phyloP scores from a whole-genome alignment of 2,113 vertebrate genomes.

The Donacobius atricapilla region DNA sequence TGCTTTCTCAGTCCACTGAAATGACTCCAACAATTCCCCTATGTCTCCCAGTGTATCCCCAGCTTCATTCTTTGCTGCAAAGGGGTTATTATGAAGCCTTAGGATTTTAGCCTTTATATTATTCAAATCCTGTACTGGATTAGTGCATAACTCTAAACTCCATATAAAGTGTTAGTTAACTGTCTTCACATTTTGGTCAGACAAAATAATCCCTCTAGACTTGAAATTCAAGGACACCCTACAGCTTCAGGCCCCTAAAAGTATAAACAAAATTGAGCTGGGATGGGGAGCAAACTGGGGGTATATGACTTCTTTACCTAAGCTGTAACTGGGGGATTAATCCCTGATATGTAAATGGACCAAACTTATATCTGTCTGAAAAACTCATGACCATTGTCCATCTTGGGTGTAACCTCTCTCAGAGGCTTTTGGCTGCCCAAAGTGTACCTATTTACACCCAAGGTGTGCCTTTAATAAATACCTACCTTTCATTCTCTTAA shows the following conservation, averaged over 20 bases:
- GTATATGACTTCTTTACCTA: neutral
- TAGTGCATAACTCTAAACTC: neutral
- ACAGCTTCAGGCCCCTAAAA: neutral
- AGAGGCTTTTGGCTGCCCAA: neutral
- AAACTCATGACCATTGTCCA: fast-evolving
- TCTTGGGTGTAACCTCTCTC: neutral
- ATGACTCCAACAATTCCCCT: neutral
- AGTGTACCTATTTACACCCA: neutral
- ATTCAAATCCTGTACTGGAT: neutral
- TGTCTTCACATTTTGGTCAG: neutral
- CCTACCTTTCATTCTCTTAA: neutral
- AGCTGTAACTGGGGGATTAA: neutral
- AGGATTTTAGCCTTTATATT: neutral
- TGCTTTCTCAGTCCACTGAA: neutral
- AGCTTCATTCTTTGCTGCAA: neutral
- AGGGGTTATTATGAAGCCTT: neutral
- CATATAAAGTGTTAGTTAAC: neutral
- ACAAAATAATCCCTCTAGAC: neutral
- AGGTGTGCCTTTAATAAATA: neutral
- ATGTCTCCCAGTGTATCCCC: fast-evolving
- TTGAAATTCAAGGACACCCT: neutral
- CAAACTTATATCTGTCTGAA: neutral
- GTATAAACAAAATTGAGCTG: neutral
- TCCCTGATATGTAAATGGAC: neutral
- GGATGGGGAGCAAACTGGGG: neutral